phyloP scores from a whole-genome alignment of 2,113 vertebrate species.

The Ptychochromis oligacanthus region DNA sequence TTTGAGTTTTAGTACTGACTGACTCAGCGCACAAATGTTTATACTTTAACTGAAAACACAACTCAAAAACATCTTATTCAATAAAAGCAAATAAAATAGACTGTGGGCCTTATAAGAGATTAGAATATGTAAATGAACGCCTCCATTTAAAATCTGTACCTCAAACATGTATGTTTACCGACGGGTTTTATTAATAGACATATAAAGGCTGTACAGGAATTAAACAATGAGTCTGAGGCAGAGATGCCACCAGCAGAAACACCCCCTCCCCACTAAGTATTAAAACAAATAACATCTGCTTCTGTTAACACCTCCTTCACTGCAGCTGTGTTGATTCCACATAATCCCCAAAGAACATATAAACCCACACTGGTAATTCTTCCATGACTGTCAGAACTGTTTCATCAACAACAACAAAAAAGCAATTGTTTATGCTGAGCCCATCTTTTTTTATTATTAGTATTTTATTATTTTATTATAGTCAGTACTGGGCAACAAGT shows the following conservation, averaged over 20 bases:
- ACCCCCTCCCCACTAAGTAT: constrained; percentile 15
- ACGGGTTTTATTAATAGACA: constrained; percentile 11
- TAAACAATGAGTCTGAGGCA: constrained; percentile 1
- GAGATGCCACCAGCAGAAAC: constrained; percentile 6
- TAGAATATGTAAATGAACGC: not conserved
- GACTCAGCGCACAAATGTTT: not conserved
- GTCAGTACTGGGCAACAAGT: constrained; percentile 12
- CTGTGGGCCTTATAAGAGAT: not conserved
- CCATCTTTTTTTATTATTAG: not conserved
- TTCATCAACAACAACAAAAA: constrained; percentile 51
- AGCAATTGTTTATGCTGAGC: constrained; percentile 14
- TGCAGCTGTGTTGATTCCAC: constrained; percentile 68
- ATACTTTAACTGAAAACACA: not conserved
- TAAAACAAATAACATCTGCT: constrained; percentile 76
- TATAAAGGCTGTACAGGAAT: not conserved
- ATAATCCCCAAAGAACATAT: constrained; percentile 62
- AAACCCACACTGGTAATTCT: constrained; percentile 35
- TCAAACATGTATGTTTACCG: constrained; percentile 21
- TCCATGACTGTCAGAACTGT: constrained; percentile 47
- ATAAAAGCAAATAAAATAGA: not conserved
- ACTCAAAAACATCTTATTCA: not conserved
- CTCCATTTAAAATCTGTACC: not conserved
- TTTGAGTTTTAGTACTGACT: not conserved
- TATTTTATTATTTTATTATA: constrained; percentile 1
- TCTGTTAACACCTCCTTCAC: constrained; percentile 56